phyloP scores from a whole-genome alignment of 2,888 invertebrate species.

The Anagyrus pseudococci region DNA sequence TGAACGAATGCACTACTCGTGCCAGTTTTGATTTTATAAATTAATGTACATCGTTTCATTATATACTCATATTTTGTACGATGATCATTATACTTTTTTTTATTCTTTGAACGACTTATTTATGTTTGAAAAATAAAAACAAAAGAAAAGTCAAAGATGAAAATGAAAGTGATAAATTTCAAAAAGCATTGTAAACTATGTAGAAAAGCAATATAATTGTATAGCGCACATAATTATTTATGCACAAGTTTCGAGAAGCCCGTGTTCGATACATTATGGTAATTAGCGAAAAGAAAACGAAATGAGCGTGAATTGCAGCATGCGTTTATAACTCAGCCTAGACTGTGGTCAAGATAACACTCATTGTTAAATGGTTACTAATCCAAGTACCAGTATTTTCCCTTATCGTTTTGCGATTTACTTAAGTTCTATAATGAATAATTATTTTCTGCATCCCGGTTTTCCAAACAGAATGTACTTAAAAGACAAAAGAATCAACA shows the following conservation, averaged over 20 bases:
- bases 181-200: too few species aligned
- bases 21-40: constrained; percentile 36
- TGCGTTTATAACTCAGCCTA: constrained; percentile 16
- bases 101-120: too few species aligned
- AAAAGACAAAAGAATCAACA: constrained; percentile 48
- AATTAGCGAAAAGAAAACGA: too few species aligned
- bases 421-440: constrained; percentile 55
- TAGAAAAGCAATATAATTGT: constrained; percentile 32
- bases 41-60: too few species aligned
- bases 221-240: constrained; percentile 27
- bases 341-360: constrained; percentile 36
- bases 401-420: constrained; percentile 50
- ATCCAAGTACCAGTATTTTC: constrained; percentile 58
- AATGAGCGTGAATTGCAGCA: constrained; percentile 35
- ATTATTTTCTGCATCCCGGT: constrained; percentile 55
- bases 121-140: constrained; percentile 32
- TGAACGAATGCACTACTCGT: constrained; percentile 38
- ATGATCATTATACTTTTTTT: constrained; percentile 26
- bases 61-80: constrained; percentile 38
- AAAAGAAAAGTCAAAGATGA: too few species aligned
- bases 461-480: constrained; percentile 57
- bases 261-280: too few species aligned
- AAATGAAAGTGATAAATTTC: too few species aligned
- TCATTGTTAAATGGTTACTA: constrained; percentile 48
- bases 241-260: constrained; percentile 31